Base-by-base conservation (phyloP, 2,797 vertebrate species). In the Chlorospingus semifuscus region DNA sequence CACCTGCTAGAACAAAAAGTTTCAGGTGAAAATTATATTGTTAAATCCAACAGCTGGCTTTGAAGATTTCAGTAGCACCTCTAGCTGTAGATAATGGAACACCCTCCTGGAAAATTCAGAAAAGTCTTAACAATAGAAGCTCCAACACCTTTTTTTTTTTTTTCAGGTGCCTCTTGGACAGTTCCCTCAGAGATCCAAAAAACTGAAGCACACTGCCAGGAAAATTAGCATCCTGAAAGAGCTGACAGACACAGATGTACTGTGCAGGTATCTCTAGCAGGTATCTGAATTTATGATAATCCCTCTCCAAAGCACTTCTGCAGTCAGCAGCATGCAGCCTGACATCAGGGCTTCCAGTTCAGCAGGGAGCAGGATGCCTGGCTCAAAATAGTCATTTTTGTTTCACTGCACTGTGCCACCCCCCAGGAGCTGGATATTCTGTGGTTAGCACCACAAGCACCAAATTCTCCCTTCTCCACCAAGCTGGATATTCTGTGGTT, bases 11-110 rank as follows among this genome's bases (percentile, higher is more conserved):
- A 93, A 95, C 52, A 89, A 87, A 84, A 94, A 93, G 74, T 95
- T 96, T 56, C 85, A 95, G 91, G 94, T 95, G 96, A 95, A 94
- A 97, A 96, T 94, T 96, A 91, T 81, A 93, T 84, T 70, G 84
- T 94, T 91, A 95, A 79, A 9, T 79, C 91, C 79, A 81, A 79
- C 95, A 96, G 91, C 80, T 94, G 87, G 85, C 94, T 96, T 86
- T 93, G 94, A 94, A 96, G 80, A 87, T 49, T 63, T 55, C 5
- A 1, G 63, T 30, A 94, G 91, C 93, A 92, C 89, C 80, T 94
- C 85, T 52, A 77, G 91, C 82, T 91, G 87, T 80, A 82, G 90
- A 93, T 93, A 95, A 95, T 94, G 76, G 87, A 96, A 96, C 92
- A 90, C 85, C 47, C 69, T 89, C 59, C 56, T 56, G 27, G 42